Conservation (phyloP, 2,888 invertebrate species). For the Psylliodes chrysocephalus region DNA sequence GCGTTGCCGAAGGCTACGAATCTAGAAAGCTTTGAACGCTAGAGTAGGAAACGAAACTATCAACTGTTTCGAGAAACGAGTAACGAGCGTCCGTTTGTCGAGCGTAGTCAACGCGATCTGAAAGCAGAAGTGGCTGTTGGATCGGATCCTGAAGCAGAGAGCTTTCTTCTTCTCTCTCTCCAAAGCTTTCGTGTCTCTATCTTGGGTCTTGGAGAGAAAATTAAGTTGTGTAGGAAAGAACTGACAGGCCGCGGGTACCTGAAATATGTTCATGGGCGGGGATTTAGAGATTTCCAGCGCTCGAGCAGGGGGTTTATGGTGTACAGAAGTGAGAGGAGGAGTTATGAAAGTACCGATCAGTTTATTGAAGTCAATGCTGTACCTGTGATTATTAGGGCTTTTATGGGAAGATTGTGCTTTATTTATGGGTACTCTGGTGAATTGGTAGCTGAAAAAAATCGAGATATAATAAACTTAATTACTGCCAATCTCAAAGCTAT, state of each 20-base stretch:
- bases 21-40: slow-evolving; percentile 38
- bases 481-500: too few relatives aligned
- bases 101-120: slow-evolving; percentile 42
- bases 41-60: slow-evolving; percentile 41
- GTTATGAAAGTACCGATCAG: too few relatives aligned
- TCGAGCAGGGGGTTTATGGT: not conserved
- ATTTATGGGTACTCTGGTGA: too few relatives aligned
- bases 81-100: slow-evolving; percentile 37
- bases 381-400: too few relatives aligned
- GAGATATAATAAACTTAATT: too few relatives aligned
- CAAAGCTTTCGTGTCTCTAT: slow-evolving; percentile 27
- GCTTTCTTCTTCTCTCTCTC: slow-evolving; percentile 9
- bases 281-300: slow-evolving; percentile 22
- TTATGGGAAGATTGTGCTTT: too few relatives aligned
- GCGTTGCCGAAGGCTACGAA: slow-evolving; percentile 10
- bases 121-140: slow-evolving; percentile 20
- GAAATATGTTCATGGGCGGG: slow-evolving; percentile 42
- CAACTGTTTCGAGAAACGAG: slow-evolving; percentile 10
- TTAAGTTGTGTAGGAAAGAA: slow-evolving; percentile 63
- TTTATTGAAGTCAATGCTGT: too few relatives aligned
- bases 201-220: slow-evolving; percentile 48
- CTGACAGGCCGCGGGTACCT: slow-evolving; percentile 54
- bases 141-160: slow-evolving; percentile 16
- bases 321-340: too few relatives aligned
- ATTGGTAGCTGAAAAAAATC: too few relatives aligned